Base-by-base conservation (phyloP, 2,888 invertebrate species). In the Epirrhoe alternata region DNA sequence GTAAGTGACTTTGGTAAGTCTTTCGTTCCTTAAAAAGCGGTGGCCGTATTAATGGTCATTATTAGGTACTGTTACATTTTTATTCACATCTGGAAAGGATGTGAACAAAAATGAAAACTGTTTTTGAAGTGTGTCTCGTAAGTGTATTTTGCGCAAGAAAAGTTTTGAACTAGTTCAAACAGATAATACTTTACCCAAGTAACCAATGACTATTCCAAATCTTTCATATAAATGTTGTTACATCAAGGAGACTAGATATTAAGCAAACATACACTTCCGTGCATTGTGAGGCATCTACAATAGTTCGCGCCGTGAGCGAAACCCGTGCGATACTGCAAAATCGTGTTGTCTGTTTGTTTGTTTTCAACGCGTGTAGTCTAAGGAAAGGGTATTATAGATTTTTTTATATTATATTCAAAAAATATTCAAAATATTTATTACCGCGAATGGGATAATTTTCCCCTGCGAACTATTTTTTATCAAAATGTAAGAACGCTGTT, bases 281-380 rank as follows among this genome's bases (percentile, higher is more conserved):
- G 86, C 85, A 90, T 91, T 90, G 90, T 88, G 70, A 71, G 62
- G 38, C 50, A 64, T 38, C 56, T 38, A 70, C 68, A 62, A 69
- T 74, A 73, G 63, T 77, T 79, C 76, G 75, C 79, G 88, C 89
- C 88, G 83, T 79, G 84, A 87, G 88, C 86, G 70, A 83, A 86
- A 85, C 84, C 82, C 84, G 80, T 79, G 73, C 51, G 74, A 77
- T 77, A 79, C 78, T 74, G 71, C 73, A 72, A 73, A 77, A 75
- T 81, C 82, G 82, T 83, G 77, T 80, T 73, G 68, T 79, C 72
- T 83, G 80, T 84, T 86, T 78, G 74, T 76, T 77, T 74, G 68
- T 85, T 77, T 57, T 82, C 87, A 73, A 82, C 87, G 83, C 85
- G 89, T 86, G 89, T 77, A 88, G 88, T 89, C 86, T 72, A 2